Base-by-base conservation (phyloP, 2,113 vertebrate genomes). In the Tupaia chinensis region DNA sequence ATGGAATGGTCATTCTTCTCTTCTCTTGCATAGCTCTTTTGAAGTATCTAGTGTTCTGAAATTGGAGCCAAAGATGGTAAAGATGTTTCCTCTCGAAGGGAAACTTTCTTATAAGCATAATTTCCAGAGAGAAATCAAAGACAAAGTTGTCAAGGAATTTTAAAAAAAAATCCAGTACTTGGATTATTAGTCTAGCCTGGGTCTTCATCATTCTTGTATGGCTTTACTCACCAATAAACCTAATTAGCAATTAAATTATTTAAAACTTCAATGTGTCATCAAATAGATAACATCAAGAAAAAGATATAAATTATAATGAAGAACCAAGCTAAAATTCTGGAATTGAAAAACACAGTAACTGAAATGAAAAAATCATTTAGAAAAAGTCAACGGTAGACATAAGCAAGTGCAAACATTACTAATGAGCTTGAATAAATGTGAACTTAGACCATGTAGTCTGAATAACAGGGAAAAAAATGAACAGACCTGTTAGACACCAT, bases 221-320 rank as follows among this genome's bases (percentile, higher is more conserved):
- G 63, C 61, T 95, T 94, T 87, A 79, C 66, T 65, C 9, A 53
- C 77, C 32, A 54, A 22, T 77, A 85, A 95, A 94, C 94, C 77
- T 83, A 84, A 65, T 95, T 77, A 86, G 84, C 92, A 89, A 83
- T 53, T 70, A 65, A 85, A 92, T 58, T 80, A 63, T 61, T 56
- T 32, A 94, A 44, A 79, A 44, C 44, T 44, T 44, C 44, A 44
- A 44, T 44, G 44, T 44, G 44, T 44, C 44, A 44, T 44, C 44
- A 44, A 44, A 44, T 44, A 44, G 44, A 44, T 44, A 44, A 44
- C 44, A 44, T 44, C 44, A 44, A 44, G 44, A 44, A 44, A 44
- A 44, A 44, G 44, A 44, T 44, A 44, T 5, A 44, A 44, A 44
- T 44, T 44, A 44, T 44, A 44, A 44, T 44, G 44, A 44, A 44